Percentiles rank a stretch among this genome's conserved stretches.
Conservation (phyloP, 2,113 vertebrate species). For the Paraplagusia blochii region DNA sequence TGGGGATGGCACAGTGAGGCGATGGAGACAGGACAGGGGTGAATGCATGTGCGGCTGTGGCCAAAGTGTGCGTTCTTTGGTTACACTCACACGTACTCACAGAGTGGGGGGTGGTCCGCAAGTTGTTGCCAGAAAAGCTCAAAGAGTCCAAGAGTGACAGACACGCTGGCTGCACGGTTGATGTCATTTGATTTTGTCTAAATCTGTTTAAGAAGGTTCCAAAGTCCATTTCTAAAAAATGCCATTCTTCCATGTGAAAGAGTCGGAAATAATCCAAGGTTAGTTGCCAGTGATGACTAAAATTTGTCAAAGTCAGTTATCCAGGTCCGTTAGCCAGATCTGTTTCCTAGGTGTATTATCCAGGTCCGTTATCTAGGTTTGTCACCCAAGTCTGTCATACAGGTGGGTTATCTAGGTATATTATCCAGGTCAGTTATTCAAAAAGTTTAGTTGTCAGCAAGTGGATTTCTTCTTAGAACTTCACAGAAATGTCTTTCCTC, state of each 20-base stretch:
- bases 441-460: no score
- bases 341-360: no score
- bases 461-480: no score
- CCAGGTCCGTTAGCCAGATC: no score
- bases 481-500: no score
- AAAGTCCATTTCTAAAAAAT: background rate
- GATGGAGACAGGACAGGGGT: conserved; percentile 35
- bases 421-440: no score
- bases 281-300: no score
- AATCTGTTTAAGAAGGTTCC: conserved; percentile 3
- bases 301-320: no score
- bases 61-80: conserved; percentile 36
- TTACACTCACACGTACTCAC: conserved; percentile 37
- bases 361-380: no score
- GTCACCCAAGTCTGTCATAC: no score
- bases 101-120: conserved; percentile 12
- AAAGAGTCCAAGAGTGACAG: conserved; percentile 12
- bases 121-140: conserved; percentile 26
- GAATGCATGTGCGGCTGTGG: conserved; percentile 33
- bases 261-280: no score
- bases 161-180: conserved; percentile 6
- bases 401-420: no score
- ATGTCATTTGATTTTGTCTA: background rate
- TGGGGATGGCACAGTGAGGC: conserved; percentile 43
- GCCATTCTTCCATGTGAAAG: background rate